These are phyloP conservation scores for Oncorhynchus nerka DNA, from an alignment of 2,113 vertebrate genomes.

Conservation along the genomic window DNA sequence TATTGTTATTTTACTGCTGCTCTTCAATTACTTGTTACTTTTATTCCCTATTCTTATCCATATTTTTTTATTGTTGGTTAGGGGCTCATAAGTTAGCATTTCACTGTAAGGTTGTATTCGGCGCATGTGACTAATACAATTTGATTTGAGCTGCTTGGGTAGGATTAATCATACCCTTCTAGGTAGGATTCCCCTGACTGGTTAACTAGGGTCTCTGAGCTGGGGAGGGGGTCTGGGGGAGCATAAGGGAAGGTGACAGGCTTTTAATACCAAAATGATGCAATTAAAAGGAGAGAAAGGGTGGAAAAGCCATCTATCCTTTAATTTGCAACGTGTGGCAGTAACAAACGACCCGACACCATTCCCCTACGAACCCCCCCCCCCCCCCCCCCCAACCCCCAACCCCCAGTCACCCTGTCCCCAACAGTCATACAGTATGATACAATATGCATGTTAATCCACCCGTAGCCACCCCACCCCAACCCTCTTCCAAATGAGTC, in stretches of 20 bases:
- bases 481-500: slow-evolving; percentile 4
- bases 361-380: neutral
- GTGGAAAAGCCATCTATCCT: slow-evolving; percentile 27
- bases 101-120: too few relatives aligned
- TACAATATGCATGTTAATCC: slow-evolving; percentile 6
- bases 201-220: neutral
- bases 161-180: slow-evolving; percentile 32
- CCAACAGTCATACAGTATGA: neutral
- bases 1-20: too few relatives aligned
- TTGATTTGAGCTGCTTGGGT: slow-evolving; percentile 14
- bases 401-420: too few relatives aligned
- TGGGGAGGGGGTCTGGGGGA: neutral
- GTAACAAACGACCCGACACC: slow-evolving; percentile 17
- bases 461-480: neutral
- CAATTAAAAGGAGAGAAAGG: slow-evolving; percentile 33
- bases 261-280: slow-evolving; percentile 24
- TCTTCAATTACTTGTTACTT: too few relatives aligned
- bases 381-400: too few relatives aligned
- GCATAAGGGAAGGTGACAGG: neutral
- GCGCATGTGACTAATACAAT: too few relatives aligned
- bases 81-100: too few relatives aligned
- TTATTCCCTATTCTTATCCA: too few relatives aligned
- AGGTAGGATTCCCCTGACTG: slow-evolving; percentile 14
- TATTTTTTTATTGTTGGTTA: too few relatives aligned
- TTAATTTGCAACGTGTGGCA: slow-evolving; percentile 30